Evolutionary conservation across 2,113 vertebrate species (phyloP).

Genomic region (Malurus melanocephalus): DNA sequence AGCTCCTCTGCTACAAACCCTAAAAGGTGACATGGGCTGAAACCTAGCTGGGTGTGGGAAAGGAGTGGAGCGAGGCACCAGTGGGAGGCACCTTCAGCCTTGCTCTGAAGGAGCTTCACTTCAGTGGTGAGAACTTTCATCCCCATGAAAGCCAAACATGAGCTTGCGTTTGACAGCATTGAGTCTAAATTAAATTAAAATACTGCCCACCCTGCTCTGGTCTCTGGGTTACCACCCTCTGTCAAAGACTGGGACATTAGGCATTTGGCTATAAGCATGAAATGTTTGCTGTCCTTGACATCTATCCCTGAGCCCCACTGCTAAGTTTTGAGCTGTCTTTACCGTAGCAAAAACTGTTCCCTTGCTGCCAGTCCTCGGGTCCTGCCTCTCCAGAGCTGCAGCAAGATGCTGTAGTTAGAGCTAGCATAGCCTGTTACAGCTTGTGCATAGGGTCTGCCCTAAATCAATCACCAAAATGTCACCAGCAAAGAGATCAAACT

Average conservation of each 20-base stretch:
- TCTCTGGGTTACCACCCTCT: neutral
- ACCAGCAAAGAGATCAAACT: constrained; percentile 21
- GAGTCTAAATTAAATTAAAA: neutral
- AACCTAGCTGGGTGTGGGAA: accelerated
- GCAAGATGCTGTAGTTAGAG: neutral
- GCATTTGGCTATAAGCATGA: neutral
- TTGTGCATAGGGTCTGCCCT: neutral
- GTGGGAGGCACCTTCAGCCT: neutral
- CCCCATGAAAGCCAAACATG: neutral
- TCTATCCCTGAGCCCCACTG: neutral
- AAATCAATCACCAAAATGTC: constrained; percentile 37
- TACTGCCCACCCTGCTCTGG: neutral
- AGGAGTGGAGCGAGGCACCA: accelerated
- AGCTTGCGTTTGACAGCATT: accelerated
- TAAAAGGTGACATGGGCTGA: neutral
- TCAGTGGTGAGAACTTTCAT: neutral
- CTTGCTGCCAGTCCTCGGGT: neutral
- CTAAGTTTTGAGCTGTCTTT: neutral
- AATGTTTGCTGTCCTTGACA: neutral
- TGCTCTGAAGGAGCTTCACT: neutral
- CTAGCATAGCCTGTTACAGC: neutral
- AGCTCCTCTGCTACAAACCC: accelerated
- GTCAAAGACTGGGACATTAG: neutral
- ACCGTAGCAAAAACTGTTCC: neutral
- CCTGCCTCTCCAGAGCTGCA: neutral